Evolutionary conservation across 1,140 invertebrate genomes (phyloP), one percentile per base, ranked within the genome.

Genomic region (Drepana arcuata): DNA sequence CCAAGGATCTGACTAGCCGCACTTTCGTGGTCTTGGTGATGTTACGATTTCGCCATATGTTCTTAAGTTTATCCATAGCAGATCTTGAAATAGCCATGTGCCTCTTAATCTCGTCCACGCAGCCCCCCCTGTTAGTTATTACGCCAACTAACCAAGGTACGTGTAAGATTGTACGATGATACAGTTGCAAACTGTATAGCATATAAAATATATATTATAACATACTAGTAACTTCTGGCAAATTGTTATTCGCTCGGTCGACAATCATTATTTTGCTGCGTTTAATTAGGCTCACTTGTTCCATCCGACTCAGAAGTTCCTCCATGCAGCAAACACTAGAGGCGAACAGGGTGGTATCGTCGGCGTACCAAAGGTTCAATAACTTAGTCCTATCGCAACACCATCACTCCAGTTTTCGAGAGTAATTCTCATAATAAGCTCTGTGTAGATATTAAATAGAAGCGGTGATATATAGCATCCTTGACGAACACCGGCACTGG

Each of bases 201-300:
- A n/a, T n/a, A n/a, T n/a, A n/a, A n/a, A n/a, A n/a, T n/a, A n/a
- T n/a, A n/a, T n/a, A n/a, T n/a, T n/a, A n/a, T n/a, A n/a, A n/a
- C n/a, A n/a, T n/a, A n/a, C n/a, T n/a, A n/a, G 34, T 38, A 7
- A 46, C 14, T 26, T 39, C 36, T n/a, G 35, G 34, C 11, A 15
- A 39, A 18, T 46, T 47, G 14, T 42, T 39, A 15, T 40, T 42
- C 9, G 11, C 26, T 2, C 37, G 37, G 23, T 42, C 35, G 14
- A 51, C 31, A 40, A 43, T 42, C 42, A 47, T 42, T 7, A 42
- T 26, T 15, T 52, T 46, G 1, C 42, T 51, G 23, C 46, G 42
- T 6, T 3, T 13, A 16, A 12, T 30, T 1, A 40, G 29, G 18
- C 40, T 51, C 0, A 43, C 16, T 7, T 3, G 11, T 36, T 42